Evolutionary conservation across 2,113 vertebrate genomes (phyloP).

Genomic region (Podiceps cristatus): DNA sequence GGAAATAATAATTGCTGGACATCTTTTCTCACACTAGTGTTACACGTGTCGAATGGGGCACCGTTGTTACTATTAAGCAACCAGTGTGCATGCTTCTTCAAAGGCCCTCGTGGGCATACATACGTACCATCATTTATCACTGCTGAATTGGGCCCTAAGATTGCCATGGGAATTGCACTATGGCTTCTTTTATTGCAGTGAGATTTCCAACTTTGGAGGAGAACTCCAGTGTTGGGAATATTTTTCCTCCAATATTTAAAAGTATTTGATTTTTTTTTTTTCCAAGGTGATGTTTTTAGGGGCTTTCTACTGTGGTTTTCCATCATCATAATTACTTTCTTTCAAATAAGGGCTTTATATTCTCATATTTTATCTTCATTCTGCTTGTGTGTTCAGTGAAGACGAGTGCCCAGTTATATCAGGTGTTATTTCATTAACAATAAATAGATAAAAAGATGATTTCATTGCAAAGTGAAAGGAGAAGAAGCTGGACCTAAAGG

Average conservation of each 20-base stretch:
- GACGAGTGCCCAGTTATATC: neutral
- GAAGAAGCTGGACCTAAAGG: neutral
- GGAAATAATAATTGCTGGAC: neutral
- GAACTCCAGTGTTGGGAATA: neutral
- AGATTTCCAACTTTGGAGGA: neutral
- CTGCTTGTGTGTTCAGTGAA: neutral
- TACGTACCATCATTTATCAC: neutral
- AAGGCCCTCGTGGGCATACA: accelerated
- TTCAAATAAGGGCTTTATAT: neutral
- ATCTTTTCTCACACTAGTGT: neutral
- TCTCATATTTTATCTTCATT: neutral
- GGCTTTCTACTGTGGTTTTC: neutral
- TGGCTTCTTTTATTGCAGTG: neutral
- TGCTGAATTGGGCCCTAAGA: neutral
- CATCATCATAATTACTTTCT: neutral
- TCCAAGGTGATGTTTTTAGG: neutral
- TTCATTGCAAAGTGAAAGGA: neutral
- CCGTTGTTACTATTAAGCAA: neutral
- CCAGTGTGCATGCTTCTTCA: neutral
- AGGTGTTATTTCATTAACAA: neutral
- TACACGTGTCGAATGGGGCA: neutral
- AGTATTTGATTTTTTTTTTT: neutral
- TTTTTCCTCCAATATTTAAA: neutral
- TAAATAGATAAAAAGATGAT: neutral
- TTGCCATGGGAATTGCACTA: neutral